Evolutionary conservation across 92 coral and sea anemone species (phyloP).

Genomic region (Porites divaricata): DNA sequence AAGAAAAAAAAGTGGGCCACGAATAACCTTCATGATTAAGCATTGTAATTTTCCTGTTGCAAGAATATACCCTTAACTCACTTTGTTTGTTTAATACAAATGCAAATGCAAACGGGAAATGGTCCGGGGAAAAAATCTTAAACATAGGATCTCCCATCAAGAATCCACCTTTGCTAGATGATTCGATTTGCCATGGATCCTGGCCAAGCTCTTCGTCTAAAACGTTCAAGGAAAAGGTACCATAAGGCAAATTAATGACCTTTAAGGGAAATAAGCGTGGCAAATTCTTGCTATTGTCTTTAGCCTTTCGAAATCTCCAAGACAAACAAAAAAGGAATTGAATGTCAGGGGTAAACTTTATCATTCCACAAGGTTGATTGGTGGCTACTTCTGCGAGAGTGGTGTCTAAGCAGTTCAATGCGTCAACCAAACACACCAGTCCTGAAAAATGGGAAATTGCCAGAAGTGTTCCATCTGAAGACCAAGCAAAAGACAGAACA

Average conservation of each 20-base stretch:
- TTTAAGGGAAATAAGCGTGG: too few species aligned
- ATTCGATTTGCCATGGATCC: neutral
- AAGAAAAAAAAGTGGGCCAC: too few species aligned
- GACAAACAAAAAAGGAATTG: conserved; percentile 1
- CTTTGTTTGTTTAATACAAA: neutral
- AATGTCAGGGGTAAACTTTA: conserved; percentile 3
- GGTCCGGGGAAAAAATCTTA: neutral
- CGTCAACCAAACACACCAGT: neutral
- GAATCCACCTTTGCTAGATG: neutral
- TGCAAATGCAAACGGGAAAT: neutral
- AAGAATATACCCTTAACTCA: neutral
- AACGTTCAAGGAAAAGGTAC: neutral
- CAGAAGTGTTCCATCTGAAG: conserved; percentile 15
- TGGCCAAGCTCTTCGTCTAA: neutral
- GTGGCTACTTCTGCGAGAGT: neutral
- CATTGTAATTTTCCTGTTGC: neutral
- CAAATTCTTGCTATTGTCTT: too few species aligned
- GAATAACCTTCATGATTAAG: neutral
- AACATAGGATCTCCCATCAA: neutral
- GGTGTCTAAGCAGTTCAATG: neutral
- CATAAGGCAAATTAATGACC: neutral
- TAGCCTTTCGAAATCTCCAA: too few species aligned
- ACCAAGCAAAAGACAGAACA: conserved; percentile 22
- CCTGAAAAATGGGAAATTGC: conserved; percentile 11
- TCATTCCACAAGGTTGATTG: neutral